Evolutionary conservation across 1,140 invertebrate species (phyloP).

Genomic region (Drosophila tani): DNA sequence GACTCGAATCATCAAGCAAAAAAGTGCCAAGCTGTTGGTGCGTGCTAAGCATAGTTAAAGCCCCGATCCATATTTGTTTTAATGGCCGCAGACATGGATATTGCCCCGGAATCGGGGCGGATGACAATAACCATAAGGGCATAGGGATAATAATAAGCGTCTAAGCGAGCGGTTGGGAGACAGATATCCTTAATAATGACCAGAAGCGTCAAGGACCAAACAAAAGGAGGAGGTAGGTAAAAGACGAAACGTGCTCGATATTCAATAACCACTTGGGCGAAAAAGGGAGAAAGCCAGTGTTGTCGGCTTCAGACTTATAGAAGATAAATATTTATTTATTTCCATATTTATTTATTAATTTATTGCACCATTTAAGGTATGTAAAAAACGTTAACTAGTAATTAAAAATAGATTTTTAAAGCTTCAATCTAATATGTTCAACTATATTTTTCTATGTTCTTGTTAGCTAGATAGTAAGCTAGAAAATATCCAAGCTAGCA

Average conservation of each 20-base stretch:
- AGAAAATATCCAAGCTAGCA: not conserved
- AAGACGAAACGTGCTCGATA: conserved; percentile 71
- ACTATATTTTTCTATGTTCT: not conserved
- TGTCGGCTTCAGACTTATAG: not conserved
- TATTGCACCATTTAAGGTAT: no score
- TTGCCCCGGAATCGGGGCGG: conserved; percentile 15
- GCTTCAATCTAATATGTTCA: no score
- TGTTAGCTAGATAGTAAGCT: not conserved
- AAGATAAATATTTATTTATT: not conserved
- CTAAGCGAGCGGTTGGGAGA: conserved; percentile 51
- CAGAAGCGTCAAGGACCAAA: conserved; percentile 36
- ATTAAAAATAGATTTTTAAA: no score
- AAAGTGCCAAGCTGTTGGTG: conserved; percentile 61
- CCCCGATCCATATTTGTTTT: conserved; percentile 65
- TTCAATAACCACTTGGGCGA: conserved; percentile 69
- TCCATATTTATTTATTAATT: no score
- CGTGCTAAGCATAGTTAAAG: conserved; percentile 72
- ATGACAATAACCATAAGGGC: conserved; percentile 69
- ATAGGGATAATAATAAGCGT: conserved; percentile 74
- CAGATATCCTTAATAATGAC: conserved; percentile 81
- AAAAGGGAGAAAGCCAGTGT: conserved; percentile 16
- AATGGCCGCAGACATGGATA: conserved; percentile 57
- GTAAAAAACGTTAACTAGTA: no score
- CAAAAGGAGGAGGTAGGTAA: conserved; percentile 4
- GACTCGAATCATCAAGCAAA: conserved; percentile 17